Percentiles rank a stretch among this genome's conserved stretches.
Evolutionary conservation across 2,888 invertebrate species (phyloP).

Genomic region (Periphyllus acericola): DNA sequence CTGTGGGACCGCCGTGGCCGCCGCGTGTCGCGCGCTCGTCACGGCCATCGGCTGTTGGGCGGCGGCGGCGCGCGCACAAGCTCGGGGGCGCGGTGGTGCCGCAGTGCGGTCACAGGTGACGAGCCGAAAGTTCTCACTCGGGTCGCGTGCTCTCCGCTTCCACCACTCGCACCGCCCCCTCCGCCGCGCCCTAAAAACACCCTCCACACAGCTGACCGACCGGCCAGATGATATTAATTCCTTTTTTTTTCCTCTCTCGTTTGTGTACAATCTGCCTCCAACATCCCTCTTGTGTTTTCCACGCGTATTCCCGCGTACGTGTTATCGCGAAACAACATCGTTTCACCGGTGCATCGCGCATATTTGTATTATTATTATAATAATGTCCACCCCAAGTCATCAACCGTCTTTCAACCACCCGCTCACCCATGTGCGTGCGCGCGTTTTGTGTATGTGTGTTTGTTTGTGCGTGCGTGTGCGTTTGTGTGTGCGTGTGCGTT

Average conservation of each 20-base stretch:
- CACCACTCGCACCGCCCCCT: too few relatives aligned
- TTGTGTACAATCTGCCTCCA: background rate
- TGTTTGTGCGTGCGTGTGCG: too few relatives aligned
- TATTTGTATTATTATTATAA: too few relatives aligned
- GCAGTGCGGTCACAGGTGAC: conserved; percentile 39
- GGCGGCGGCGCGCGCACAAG: conserved; percentile 23
- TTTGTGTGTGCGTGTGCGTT: too few relatives aligned
- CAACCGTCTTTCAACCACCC: too few relatives aligned
- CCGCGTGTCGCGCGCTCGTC: conserved; percentile 12
- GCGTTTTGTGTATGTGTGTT: too few relatives aligned
- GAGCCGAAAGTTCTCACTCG: conserved; percentile 49
- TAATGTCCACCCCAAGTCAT: too few relatives aligned
- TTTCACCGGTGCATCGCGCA: too few relatives aligned
- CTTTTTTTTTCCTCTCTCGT: background rate
- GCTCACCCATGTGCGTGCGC: too few relatives aligned
- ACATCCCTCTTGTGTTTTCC: background rate
- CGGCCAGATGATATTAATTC: background rate
- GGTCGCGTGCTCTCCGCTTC: background rate
- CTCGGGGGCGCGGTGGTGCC: conserved; percentile 34
- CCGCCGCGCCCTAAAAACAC: too few relatives aligned
- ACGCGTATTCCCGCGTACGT: background rate
- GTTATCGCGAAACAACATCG: background rate
- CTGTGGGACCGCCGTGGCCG: conserved; percentile 13
- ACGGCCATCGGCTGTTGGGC: background rate
- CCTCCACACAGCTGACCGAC: too few relatives aligned